Conservation (phyloP, 2,797 vertebrate genomes). For the Crocodylus rhombifer region DNA sequence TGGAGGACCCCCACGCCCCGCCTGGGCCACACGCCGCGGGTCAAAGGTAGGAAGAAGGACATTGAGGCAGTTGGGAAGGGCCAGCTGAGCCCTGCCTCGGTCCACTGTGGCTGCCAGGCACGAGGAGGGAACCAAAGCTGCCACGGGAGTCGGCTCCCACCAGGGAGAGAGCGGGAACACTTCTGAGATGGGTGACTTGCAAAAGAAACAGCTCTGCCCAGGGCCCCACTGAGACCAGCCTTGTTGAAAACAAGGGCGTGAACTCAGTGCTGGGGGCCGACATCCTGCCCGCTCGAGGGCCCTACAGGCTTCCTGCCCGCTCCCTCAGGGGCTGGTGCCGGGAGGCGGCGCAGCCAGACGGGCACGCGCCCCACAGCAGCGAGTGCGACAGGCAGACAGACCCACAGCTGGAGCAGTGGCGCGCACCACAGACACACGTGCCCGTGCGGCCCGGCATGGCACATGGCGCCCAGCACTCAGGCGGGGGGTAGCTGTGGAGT, state of each 20-base stretch:
- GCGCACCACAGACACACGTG: fast-evolving
- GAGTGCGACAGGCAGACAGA: not conserved
- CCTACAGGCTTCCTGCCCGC: not conserved
- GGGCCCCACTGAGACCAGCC: fast-evolving
- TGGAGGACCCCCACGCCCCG: too few relatives aligned
- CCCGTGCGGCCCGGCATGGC: fast-evolving
- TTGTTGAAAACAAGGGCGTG: not conserved
- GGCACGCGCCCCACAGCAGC: not conserved
- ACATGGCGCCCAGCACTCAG: not conserved
- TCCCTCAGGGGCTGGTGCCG: too few relatives aligned
- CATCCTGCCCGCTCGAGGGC: not conserved
- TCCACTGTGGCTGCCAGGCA: not conserved
- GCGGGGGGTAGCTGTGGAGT: fast-evolving
- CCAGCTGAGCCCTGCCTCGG: not conserved
- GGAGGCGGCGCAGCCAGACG: not conserved
- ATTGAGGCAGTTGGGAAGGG: not conserved
- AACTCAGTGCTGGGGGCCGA: not conserved
- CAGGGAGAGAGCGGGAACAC: not conserved
- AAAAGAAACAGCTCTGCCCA: not conserved
- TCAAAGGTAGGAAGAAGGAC: not conserved
- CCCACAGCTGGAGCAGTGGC: fast-evolving
- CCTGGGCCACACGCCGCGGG: not conserved
- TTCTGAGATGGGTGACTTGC: too few relatives aligned
- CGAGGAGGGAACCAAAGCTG: not conserved
- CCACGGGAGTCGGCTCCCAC: not conserved